phyloP scores from a whole-genome alignment of 1,140 invertebrate genomes.

The Philotrypesis tridentata region DNA sequence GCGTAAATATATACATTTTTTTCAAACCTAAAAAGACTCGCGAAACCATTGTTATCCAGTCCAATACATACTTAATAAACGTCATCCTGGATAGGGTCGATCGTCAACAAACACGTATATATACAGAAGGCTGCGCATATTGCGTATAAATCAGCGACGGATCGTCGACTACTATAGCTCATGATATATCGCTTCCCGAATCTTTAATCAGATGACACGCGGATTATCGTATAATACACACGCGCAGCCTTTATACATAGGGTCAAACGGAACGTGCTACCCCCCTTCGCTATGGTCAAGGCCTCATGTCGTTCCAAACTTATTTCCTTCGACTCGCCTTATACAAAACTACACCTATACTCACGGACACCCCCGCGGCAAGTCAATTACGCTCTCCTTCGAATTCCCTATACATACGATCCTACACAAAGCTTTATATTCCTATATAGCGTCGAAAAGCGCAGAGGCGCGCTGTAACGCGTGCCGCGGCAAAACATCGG shows the following conservation, averaged over 20 bases:
- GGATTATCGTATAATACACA: conserved; percentile 9
- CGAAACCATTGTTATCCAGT: too few species aligned
- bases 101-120: too few species aligned
- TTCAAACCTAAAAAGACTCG: too few species aligned
- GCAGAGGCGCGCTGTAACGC: too few species aligned
- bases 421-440: not conserved
- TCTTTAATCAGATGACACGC: conserved; percentile 47
- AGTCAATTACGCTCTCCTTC: not conserved
- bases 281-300: not conserved
- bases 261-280: not conserved
- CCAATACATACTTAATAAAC: too few species aligned
- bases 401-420: not conserved
- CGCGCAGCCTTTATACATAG: too few species aligned
- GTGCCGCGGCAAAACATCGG: too few species aligned
- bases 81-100: too few species aligned
- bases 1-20: too few species aligned
- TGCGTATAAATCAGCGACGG: conserved; percentile 18
- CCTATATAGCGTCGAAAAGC: too few species aligned
- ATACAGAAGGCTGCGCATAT: too few species aligned
- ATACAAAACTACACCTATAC: not conserved
- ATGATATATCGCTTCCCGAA: conserved; percentile 25
- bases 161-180: not conserved
- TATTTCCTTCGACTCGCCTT: not conserved
- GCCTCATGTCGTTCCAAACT: too few species aligned
- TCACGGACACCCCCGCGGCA: not conserved